Conservation (phyloP, 2,888 invertebrate genomes). For the Dasypogon diadema region DNA sequence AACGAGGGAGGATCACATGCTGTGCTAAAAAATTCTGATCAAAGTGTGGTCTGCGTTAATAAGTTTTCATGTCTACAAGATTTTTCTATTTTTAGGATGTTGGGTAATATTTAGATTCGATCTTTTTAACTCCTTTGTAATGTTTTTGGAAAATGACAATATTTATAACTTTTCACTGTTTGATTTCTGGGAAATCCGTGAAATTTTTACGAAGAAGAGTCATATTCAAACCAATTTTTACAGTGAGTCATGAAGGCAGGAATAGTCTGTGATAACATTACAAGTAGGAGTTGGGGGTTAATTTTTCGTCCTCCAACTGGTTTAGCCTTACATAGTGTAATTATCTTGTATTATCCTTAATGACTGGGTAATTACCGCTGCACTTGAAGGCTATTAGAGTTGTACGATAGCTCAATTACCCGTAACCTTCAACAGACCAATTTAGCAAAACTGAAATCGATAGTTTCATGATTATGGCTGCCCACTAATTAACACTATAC, state of each 20-base stretch:
- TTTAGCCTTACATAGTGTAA: not conserved
- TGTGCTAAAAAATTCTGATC: not conserved
- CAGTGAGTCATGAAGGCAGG: not conserved
- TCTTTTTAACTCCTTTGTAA: not conserved
- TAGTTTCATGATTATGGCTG: not conserved
- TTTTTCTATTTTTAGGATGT: slow-evolving; percentile 11
- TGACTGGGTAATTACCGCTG: not conserved
- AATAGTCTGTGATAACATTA: not conserved
- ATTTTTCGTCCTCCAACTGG: not conserved
- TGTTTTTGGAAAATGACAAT: slow-evolving; percentile 9
- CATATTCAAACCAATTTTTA: not conserved
- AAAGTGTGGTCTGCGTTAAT: not conserved
- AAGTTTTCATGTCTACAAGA: not conserved
- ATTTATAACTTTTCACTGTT: slow-evolving; percentile 22
- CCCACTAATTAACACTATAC: slow-evolving; percentile 51
- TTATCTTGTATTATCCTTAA: slow-evolving; percentile 20
- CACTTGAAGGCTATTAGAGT: too few species aligned
- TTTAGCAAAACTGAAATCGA: not conserved
- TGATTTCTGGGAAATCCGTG: slow-evolving; percentile 13
- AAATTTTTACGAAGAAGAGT: slow-evolving; percentile 10
- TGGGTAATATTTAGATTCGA: not conserved
- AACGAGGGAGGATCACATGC: not conserved
- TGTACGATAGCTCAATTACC: too few species aligned
- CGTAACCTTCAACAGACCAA: not conserved
- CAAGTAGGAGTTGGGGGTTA: not conserved